Conservation (phyloP, 92 coral and sea anemone species). For the Montipora capitata region DNA sequence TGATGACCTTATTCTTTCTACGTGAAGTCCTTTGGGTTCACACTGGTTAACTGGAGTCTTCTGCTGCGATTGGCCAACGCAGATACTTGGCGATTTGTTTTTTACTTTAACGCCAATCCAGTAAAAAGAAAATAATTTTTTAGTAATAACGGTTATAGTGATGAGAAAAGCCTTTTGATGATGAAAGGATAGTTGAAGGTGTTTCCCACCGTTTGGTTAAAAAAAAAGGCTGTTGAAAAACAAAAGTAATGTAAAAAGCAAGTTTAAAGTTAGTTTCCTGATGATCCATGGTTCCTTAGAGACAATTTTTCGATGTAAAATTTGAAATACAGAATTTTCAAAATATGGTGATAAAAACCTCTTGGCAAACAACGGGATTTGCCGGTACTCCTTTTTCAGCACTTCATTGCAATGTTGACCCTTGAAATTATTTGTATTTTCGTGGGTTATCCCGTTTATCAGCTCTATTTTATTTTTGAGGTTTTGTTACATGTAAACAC, state of each 20-base stretch:
- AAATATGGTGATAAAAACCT: no score
- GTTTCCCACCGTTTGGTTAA: neutral
- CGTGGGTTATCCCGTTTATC: no score
- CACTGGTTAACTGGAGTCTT: neutral
- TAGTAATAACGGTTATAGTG: neutral
- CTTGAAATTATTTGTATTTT: no score
- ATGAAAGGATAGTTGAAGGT: neutral
- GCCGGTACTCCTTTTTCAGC: no score
- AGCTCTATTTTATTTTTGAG: no score
- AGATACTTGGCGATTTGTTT: neutral
- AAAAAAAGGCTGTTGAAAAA: neutral
- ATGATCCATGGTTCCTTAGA: neutral
- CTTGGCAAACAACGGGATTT: no score
- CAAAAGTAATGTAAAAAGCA: slow-evolving; percentile 11
- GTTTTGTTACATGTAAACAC: no score
- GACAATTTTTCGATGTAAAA: no score
- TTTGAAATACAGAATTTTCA: neutral
- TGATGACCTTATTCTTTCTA: neutral
- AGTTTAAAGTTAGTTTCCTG: neutral
- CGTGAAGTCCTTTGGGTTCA: neutral
- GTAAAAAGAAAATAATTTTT: no score
- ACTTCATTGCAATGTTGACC: no score
- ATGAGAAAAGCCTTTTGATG: neutral
- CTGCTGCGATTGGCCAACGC: neutral
- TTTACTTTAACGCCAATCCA: neutral